Base-by-base conservation (phyloP, 2,797 vertebrate genomes). In the Podarcis lilfordi region DNA sequence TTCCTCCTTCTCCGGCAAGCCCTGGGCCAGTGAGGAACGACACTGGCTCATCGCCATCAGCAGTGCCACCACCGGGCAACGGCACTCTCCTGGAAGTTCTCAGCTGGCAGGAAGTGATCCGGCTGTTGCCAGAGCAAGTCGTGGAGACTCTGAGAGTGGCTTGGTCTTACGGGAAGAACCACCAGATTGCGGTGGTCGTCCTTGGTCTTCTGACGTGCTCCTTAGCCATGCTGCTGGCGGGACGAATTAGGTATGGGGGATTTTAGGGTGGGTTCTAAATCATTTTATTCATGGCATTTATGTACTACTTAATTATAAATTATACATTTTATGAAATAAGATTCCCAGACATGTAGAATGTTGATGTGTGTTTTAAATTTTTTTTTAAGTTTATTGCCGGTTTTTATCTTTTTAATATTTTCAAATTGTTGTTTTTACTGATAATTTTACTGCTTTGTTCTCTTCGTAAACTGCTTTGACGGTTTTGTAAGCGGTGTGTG, bases 201-300 rank as follows among this genome's bases (percentile, higher is more conserved):
- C 90, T 97, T 50, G 99, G 99, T 75, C 96, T 99, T 87, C 86
- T 98, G 92, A 98, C 98, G 83, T 99, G 98, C 95, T 93, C 99
- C 80, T 95, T 97, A 87, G 97, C 98, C 87, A 96, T 99, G 96
- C 93, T 98, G 89, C 95, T 99, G 89, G 98, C 98, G 0, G 99
- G 99, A 75, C 96, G 98, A 55, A 89, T 96, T 93, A 98, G 99
- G 99, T 99, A 89, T 0, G 29, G 40, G 61, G 61, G 61, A 23
- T 64, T 64, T 64, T 61, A 5, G 21, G 21, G 1, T 13, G 61
- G 21, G 61, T 64, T 23, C 13, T 50, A 50, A 55, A 15, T 55
- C 1, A 50, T 15, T 50, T 55, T 55, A 55, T 55, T 55, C 50
- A 15, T 55, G 50, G 50, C 13, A 15, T 15, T 15, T 55, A 55